Evolutionary conservation across 2,113 vertebrate species (phyloP).

Genomic region (Brachypodius melanocephalos): DNA sequence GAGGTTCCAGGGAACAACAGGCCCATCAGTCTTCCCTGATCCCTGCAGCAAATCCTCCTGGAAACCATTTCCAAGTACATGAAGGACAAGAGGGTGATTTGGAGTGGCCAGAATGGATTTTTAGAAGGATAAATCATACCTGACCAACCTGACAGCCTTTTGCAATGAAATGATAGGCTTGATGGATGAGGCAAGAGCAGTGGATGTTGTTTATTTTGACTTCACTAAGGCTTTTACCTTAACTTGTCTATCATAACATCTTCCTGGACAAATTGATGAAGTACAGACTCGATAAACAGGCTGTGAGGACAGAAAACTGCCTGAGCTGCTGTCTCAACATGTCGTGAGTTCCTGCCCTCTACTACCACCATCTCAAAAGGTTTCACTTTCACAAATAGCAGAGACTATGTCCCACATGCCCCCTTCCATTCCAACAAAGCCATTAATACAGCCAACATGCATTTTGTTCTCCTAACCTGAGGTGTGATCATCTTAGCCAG

Average conservation of each 20-base stretch:
- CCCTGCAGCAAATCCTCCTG: background rate
- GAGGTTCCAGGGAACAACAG: background rate
- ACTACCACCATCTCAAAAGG: background rate
- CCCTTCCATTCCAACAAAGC: background rate
- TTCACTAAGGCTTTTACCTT: background rate
- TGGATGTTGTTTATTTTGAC: background rate
- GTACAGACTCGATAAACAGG: rapidly evolving
- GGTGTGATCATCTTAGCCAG: background rate
- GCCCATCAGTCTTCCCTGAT: background rate
- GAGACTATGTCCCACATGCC: background rate
- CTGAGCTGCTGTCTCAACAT: background rate
- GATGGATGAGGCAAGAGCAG: background rate
- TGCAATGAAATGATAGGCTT: background rate
- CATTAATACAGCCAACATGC: background rate
- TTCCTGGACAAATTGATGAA: background rate
- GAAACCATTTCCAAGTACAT: background rate
- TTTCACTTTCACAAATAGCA: background rate
- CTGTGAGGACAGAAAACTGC: background rate
- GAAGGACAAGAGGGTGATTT: background rate
- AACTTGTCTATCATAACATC: background rate
- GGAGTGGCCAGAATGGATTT: background rate
- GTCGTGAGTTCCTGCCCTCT: background rate
- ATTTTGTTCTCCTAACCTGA: background rate
- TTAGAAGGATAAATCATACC: background rate
- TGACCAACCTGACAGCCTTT: background rate